These are phyloP conservation scores for Calameuta idolon DNA, from an alignment of 2,888 invertebrate species.

Conservation along the genomic window DNA sequence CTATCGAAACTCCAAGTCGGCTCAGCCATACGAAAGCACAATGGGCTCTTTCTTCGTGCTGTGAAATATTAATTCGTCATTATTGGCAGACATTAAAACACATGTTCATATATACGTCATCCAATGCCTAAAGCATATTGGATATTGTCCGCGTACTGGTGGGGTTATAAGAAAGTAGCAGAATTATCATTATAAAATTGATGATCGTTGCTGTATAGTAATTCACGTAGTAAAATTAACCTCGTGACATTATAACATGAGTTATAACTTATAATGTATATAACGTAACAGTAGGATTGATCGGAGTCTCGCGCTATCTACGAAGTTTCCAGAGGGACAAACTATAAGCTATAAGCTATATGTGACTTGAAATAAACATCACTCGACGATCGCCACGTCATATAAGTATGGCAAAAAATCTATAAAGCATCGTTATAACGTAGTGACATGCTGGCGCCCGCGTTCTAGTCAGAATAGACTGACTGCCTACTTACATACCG, in stretches of 20 bases:
- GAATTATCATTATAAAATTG: not conserved
- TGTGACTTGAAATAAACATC: slow-evolving; percentile 59
- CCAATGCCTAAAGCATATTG: not conserved
- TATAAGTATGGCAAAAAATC: slow-evolving; percentile 54
- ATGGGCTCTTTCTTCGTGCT: not conserved
- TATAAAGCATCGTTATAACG: slow-evolving; percentile 57
- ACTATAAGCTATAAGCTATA: slow-evolving; percentile 36
- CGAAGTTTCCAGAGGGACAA: slow-evolving; percentile 18
- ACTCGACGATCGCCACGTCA: slow-evolving; percentile 63
- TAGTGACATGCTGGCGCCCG: slow-evolving; percentile 55
- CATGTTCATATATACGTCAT: not conserved
- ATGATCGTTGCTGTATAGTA: not conserved
- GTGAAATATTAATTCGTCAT: not conserved
- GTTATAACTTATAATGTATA: not conserved
- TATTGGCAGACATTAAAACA: not conserved
- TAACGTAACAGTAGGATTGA: not conserved
- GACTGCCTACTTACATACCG: not conserved
- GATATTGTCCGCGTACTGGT: not conserved
- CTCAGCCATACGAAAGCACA: not conserved
- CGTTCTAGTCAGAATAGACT: slow-evolving; percentile 30
- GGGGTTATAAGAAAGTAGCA: not conserved
- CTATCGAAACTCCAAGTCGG: not conserved
- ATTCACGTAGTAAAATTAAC: not conserved
- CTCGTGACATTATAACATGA: not conserved
- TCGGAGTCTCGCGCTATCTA: not conserved